Base-by-base conservation (phyloP, 2,888 invertebrate species). In the Amblyjoppa proteus region DNA sequence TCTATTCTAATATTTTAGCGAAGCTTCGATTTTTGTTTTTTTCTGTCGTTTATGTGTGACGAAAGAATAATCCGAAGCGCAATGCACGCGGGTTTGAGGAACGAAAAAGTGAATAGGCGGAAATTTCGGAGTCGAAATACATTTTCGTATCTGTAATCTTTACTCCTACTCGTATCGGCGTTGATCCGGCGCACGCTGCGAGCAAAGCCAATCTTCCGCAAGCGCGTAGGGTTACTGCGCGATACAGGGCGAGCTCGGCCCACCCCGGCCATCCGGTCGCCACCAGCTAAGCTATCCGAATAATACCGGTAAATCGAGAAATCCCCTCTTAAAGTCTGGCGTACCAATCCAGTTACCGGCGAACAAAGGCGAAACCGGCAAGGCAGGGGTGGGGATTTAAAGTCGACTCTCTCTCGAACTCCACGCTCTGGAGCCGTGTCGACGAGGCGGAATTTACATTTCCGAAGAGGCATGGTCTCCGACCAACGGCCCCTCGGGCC, bases 301-400 rank as follows among this genome's bases (percentile, higher is more conserved):
- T 91, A 91, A 91, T 91, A 89, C 90, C 90, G 88, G 89, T 90
- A 90, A 91, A 92, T 90, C 90, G 89, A 87, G 89, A 88, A 88
- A 90, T 90, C 88, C 88, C 82, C 89, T 87, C 84, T 89, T 89
- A 88, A 88, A 87, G 86, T 87, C 86, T 85, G 85, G 88, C 84
- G 87, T 84, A 84, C 82, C 81, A 81, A 88, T 85, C 78, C 76
- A 84, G 86, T 87, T 87, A 86, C 81, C 68, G 56, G 75, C 76
- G 87, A 88, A 87, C 87, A 88, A 88, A 87, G 87, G 81, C 81
- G 53, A 70, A 82, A 77, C 76, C 66, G 56, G 38, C 56, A 76
- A 66, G 64, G 75, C 34, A 28, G 38, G 71, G 58, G 20, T n/a
- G 61, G 76, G 64, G 45, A 45, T 83, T 85, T 71, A 58, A 56